Conservation (phyloP, 2,113 vertebrate genomes). For the Spizaetus ornatus region DNA sequence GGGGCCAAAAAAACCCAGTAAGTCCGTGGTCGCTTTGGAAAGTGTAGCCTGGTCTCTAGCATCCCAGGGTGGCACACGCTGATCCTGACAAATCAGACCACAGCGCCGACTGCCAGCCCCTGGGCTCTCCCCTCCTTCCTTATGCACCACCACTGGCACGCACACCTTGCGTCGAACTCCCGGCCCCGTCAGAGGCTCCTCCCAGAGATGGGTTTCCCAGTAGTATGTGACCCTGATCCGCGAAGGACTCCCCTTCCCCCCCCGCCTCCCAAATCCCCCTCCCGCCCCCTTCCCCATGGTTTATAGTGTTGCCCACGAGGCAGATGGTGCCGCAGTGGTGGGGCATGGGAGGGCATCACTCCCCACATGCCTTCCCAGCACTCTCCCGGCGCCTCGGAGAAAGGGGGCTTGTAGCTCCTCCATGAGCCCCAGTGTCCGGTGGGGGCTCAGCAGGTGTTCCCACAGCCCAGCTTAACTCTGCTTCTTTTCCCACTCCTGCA, state of each 20-base stretch:
- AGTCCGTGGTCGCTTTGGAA: not conserved
- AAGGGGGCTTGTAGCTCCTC: not conserved
- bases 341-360: not conserved
- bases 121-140: not conserved
- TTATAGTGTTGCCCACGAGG: not conserved
- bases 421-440: not conserved
- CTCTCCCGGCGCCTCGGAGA: not conserved
- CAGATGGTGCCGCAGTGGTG: not conserved
- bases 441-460: not conserved
- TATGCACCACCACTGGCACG: not conserved
- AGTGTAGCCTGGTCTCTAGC: not conserved
- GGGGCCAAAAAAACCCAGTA: not conserved
- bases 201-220: not conserved
- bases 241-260: constrained; percentile 23
- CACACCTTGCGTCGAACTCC: not conserved
- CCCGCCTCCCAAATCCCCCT: constrained; percentile 2
- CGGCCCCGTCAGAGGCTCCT: not conserved
- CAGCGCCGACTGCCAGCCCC: not conserved
- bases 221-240: not conserved
- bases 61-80: fast-evolving
- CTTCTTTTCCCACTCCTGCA: constrained; percentile 96
- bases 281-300: not conserved
- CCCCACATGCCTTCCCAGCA: not conserved
- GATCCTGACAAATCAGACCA: fast-evolving
- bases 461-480: constrained; percentile 73